These are phyloP conservation scores for Hydrolagus colliei DNA, from an alignment of 2,797 vertebrate species.

Conservation along the genomic window DNA sequence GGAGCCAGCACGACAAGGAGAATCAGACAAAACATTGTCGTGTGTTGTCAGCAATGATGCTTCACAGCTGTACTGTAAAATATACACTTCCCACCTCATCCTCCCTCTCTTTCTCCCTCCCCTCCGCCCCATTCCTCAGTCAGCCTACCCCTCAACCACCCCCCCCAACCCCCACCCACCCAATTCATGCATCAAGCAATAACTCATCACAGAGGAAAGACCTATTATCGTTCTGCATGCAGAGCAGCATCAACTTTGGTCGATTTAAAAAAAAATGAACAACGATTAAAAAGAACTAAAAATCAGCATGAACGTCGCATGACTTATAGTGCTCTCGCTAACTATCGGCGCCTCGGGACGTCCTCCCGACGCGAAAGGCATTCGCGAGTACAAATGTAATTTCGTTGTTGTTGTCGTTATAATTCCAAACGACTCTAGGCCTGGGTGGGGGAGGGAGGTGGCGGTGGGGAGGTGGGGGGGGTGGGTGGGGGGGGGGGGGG, in stretches of 20 bases:
- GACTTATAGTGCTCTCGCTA: too few relatives aligned
- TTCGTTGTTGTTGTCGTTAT: too few relatives aligned
- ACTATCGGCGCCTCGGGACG: too few relatives aligned
- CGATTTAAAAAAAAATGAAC: constrained; percentile 31
- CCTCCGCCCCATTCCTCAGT: too few relatives aligned
- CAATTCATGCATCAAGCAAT: neutral
- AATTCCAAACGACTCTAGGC: neutral
- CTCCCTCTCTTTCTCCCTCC: neutral
- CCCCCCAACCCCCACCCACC: too few relatives aligned
- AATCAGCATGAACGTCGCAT: too few relatives aligned
- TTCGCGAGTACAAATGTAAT: too few relatives aligned
- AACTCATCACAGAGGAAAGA: neutral
- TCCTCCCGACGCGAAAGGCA: too few relatives aligned
- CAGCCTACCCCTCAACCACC: too few relatives aligned
- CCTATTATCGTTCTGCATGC: constrained; percentile 21
- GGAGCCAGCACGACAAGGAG: neutral
- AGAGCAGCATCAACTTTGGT: constrained; percentile 42
- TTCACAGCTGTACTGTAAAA: constrained; percentile 34
- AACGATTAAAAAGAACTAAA: constrained; percentile 31
- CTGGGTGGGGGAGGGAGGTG: too few relatives aligned
- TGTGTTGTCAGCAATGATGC: constrained; percentile 31
- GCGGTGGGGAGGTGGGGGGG: too few relatives aligned
- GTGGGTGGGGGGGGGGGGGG: too few relatives aligned
- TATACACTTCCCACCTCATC: constrained; percentile 15
- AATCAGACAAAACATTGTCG: neutral